Evolutionary conservation across 2,888 invertebrate genomes (phyloP), one percentile per base, ranked within the genome.

Genomic region (Anoplius nigerrimus): DNA sequence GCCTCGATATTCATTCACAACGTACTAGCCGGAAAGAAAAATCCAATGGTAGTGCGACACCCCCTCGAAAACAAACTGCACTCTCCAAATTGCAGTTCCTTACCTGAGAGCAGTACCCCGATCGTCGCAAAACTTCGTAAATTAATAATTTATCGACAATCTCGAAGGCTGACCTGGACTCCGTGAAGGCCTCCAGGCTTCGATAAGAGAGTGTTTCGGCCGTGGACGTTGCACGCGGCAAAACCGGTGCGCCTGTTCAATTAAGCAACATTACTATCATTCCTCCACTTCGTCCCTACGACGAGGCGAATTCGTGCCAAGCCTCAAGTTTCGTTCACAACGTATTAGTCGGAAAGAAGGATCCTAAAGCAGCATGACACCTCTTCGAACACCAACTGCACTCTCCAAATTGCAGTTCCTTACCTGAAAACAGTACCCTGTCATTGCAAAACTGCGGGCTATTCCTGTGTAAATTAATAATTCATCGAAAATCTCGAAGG

Each of bases 381-480:
- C 18, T 42, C 42, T 13, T 42, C 48, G 5, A 48, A 48, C n/a
- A 16, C 18, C 48, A 16, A 16, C 18, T 18, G 48, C n/a, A 16
- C 11, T 2, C 16, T n/a, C 2, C 11, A 16, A 48, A 48, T 15
- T 8, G 48, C 48, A 48, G 18, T 16, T n/a, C n/a, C n/a, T n/a
- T n/a, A n/a, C n/a, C n/a, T n/a, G n/a, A n/a, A n/a, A n/a, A n/a
- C n/a, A n/a, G n/a, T n/a, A n/a, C n/a, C n/a, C n/a, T n/a, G n/a
- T n/a, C n/a, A n/a, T n/a, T 16, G 16, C 48, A 46, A 63, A 43
- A 51, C n/a, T 67, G 71, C 72, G 71, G 71, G 65, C 63, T 34
- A n/a, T n/a, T n/a, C n/a, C n/a, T 67, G 71, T 71, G n/a, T n/a
- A n/a, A n/a, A n/a, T n/a, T n/a, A n/a, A n/a, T n/a, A n/a, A n/a